Base-by-base conservation (phyloP, 2,797 vertebrate genomes). In the Bryconaethiops microstoma region DNA sequence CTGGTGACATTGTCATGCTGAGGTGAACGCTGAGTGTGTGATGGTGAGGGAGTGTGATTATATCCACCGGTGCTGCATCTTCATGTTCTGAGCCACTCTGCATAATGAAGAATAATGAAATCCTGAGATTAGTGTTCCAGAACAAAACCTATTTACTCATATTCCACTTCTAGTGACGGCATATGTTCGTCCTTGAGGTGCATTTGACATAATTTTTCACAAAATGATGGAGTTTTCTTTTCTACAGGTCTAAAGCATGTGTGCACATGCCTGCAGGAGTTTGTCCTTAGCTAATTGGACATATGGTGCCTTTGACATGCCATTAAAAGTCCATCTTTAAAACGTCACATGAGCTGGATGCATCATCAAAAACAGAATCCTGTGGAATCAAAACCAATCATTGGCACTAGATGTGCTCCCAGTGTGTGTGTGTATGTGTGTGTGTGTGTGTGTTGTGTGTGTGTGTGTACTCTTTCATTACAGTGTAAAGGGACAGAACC, bases 211-310 rank as follows among this genome's bases (percentile, higher is more conserved):
- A 6, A 19, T 40, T 40, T 40, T 67, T 14, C n/a, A 13, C 10
- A 48, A 48, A 69, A 42, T 42, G 64, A 67, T 42, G 64, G 40
- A 69, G 67, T 23, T 2, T 23, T 40, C 67, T 69, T 69, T 7
- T 50, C 68, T 50, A 21, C 25, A 52, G 25, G 68, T 70, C 45
- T 23, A 14, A 50, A 7, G n/a, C 16, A 17, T 12, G 62, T 29
- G 2, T 25, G 60, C 68, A 17, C 68, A 17, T 9, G 42, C 25
- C 45, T 50, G 42, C 45, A 29, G 14, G 29, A 29, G 50, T 70
- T 52, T 50, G 68, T 70, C 68, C 68, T 70, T 29, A 1, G 42
- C 21, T 70, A 70, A 52, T 70, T 70, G 68, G 68, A 70, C 68
- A 52, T 70, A 52, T 52, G 45, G 68, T 7, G 21, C 2, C 42